These are phyloP conservation scores for Dipodomys merriami DNA, from an alignment of 2,113 vertebrate genomes.

Conservation along the genomic window DNA sequence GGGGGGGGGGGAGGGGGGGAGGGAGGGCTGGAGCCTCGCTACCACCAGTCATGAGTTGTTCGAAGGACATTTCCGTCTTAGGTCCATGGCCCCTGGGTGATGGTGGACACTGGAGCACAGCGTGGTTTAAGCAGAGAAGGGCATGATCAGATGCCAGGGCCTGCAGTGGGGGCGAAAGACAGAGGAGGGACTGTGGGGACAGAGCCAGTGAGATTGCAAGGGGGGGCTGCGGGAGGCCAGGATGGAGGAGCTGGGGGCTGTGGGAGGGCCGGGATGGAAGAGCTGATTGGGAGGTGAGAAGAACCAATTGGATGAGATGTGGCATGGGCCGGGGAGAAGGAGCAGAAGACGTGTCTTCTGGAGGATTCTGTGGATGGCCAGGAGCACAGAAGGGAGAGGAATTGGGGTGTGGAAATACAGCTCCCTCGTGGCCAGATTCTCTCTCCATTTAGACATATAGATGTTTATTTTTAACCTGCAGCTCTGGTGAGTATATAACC, in stretches of 20 bases:
- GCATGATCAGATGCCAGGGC: not conserved
- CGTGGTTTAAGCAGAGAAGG: not conserved
- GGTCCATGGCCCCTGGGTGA: not conserved
- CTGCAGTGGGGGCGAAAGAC: not conserved
- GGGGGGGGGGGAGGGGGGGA: too few species aligned
- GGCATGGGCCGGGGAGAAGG: not conserved
- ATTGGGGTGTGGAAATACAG: not conserved
- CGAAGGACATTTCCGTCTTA: too few species aligned
- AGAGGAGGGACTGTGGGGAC: not conserved
- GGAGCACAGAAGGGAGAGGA: not conserved
- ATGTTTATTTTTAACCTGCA: not conserved
- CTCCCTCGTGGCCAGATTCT: not conserved
- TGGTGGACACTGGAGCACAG: not conserved
- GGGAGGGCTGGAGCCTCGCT: too few species aligned
- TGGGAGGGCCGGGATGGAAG: not conserved
- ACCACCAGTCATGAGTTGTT: too few species aligned
- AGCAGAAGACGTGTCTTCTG: not conserved
- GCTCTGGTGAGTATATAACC: not conserved
- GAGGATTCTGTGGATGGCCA: not conserved
- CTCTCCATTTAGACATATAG: not conserved
- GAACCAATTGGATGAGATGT: not conserved
- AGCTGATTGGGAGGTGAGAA: not conserved
- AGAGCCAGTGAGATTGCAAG: not conserved
- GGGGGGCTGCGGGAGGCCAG: not conserved
- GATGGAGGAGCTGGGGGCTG: not conserved